phyloP scores from a whole-genome alignment of 2,888 invertebrate species.

The Uropetala carovei region DNA sequence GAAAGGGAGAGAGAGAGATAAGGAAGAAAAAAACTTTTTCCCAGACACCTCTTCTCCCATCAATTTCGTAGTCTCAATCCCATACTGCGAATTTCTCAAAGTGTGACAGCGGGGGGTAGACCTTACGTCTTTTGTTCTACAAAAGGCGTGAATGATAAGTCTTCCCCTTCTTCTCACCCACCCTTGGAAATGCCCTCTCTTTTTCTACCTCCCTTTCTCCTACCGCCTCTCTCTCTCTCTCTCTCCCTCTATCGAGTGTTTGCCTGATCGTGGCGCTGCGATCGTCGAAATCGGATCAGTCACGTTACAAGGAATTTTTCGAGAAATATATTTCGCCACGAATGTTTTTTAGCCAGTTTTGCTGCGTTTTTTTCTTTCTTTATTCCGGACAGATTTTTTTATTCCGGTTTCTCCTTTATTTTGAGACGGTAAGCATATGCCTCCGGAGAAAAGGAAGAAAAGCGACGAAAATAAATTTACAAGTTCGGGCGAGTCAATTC shows the following conservation, averaged over 20 bases:
- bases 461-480: conserved; percentile 4
- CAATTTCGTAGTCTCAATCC: conserved; percentile 3
- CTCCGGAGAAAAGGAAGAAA: neutral
- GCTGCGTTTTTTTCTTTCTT: neutral
- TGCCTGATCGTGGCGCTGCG: neutral
- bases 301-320: neutral
- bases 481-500: conserved; percentile 5
- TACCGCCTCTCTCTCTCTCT: neutral
- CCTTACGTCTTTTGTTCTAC: conserved; percentile 31
- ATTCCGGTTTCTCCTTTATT: neutral
- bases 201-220: neutral
- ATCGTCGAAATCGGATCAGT: conserved; percentile 13
- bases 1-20: neutral
- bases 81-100: neutral
- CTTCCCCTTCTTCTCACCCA: neutral
- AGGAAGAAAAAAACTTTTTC: neutral
- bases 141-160: neutral
- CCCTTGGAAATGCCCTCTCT: neutral
- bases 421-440: neutral
- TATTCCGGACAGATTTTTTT: neutral
- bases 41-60: conserved; percentile 40
- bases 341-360: too few species aligned
- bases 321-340: neutral
- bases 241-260: neutral
- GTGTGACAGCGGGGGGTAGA: neutral